Conservation (phyloP, 2,113 vertebrate genomes). For the Herpetotheres cachinnans region DNA sequence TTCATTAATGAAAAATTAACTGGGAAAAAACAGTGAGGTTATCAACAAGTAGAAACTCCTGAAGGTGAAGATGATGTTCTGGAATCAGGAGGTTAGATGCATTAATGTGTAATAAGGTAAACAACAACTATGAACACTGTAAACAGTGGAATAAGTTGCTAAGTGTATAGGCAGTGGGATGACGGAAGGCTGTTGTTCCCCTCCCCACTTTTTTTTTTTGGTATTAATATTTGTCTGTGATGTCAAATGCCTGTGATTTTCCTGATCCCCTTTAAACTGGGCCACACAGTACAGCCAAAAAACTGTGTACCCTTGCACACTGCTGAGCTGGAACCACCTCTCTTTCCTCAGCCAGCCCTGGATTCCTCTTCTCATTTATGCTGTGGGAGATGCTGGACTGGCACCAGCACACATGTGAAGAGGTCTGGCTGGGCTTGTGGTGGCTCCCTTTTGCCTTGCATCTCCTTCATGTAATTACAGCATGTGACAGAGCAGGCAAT, state of each 20-base stretch:
- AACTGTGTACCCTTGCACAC: not conserved
- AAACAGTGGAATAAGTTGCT: not conserved
- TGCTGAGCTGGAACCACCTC: not conserved
- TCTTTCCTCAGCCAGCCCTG: not conserved
- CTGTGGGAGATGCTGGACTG: not conserved
- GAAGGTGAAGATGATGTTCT: not conserved
- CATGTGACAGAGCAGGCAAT: not conserved
- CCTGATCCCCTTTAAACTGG: not conserved
- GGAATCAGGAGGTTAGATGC: not conserved
- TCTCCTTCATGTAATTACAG: not conserved
- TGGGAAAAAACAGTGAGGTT: not conserved
- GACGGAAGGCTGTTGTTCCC: not conserved
- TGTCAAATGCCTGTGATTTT: not conserved
- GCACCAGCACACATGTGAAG: not conserved
- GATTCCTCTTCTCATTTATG: not conserved
- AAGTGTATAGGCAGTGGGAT: not conserved
- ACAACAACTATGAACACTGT: not conserved
- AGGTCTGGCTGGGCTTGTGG: accelerated
- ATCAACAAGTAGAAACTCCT: not conserved
- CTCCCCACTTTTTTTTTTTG: not conserved
- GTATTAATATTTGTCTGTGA: not conserved
- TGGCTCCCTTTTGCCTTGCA: not conserved
- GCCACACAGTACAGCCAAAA: not conserved
- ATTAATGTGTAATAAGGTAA: not conserved
- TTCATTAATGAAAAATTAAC: not conserved